Evolutionary conservation across 2,113 vertebrate genomes (phyloP).

Genomic region (Xenus cinereus): DNA sequence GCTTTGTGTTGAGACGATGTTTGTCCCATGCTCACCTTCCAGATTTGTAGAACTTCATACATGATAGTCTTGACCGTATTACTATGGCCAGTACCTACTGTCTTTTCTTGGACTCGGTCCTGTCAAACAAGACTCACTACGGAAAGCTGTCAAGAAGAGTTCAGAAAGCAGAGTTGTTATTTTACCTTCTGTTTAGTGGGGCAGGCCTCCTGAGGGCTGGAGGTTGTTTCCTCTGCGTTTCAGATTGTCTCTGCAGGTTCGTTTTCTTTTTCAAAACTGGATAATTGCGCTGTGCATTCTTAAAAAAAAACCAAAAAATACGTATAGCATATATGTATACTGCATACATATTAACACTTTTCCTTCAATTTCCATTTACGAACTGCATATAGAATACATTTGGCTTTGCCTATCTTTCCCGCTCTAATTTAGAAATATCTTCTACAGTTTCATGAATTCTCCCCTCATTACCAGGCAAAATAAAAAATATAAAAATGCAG

Average conservation of each 20-base stretch:
- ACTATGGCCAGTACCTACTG: background rate
- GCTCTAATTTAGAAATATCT: background rate
- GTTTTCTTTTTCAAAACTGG: constrained; percentile 79
- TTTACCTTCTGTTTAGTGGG: constrained; percentile 84
- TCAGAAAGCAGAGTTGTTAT: background rate
- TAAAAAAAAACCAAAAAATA: background rate
- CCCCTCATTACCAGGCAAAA: background rate
- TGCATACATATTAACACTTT: background rate
- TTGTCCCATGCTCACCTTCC: background rate
- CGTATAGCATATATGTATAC: background rate
- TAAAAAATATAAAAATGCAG: background rate
- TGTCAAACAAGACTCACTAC: background rate
- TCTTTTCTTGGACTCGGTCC: background rate
- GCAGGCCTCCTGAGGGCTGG: constrained; percentile 74
- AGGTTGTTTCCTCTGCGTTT: constrained; percentile 76
- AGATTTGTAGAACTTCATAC: background rate
- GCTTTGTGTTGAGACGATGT: background rate
- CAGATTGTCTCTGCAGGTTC: constrained; percentile 76
- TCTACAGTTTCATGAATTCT: background rate
- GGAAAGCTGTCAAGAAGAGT: background rate
- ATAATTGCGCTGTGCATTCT: constrained; percentile 76
- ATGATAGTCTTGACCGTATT: background rate
- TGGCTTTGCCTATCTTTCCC: background rate
- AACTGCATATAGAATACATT: background rate
- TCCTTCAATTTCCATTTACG: background rate